Evolutionary conservation across 2,113 vertebrate genomes (phyloP), one percentile per base, ranked within the genome.

Genomic region (Aleadryas rufinucha): DNA sequence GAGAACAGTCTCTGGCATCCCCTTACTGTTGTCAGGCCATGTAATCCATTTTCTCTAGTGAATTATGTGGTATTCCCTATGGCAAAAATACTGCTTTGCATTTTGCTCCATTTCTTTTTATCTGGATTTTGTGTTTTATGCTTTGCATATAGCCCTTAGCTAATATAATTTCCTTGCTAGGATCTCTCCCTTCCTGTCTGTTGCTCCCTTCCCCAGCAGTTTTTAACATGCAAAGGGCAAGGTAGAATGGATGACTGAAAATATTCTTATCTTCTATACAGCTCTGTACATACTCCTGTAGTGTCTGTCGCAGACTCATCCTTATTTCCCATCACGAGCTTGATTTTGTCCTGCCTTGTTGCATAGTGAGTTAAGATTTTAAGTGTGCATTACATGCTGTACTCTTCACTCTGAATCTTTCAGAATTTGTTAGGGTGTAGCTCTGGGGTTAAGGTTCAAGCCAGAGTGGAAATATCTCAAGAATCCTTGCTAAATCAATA

Each of bases 1-100:
- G 21, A 93, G 88, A 95, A 86, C 50, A 70, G 71, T 86, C 64
- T 81, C 80, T 84, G 90, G 71, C 75, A 84, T 95, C 57, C 68
- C 68, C 79, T 90, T 76, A 42, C 84, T 86, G 45, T 96, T 94
- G 94, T 96, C 78, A 94, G 86, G 80, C 84, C 87, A 82, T 96
- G 92, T 96, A 96, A 97, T 97, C 95, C 90, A 95, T 97, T 97
- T 95, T 96, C 94, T 91, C 71, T 77, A 88, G 94, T 84, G 93
- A 96, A 97, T 97, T 96, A 96, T 70, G 50, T 94, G 93, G 81
- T 84, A 72, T 89, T 96, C 93, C 90, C 94, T 91, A 33, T 91
- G 87, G 95, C 90, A 93, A 96, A 70, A 93, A 90, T 44, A 90
- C 72, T 87, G 61, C 44, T 95, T 96, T 94, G 90, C 90, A 95